These are phyloP conservation scores for Yasuhikotakia modesta DNA, from an alignment of 2,797 vertebrate species.

Conservation along the genomic window DNA sequence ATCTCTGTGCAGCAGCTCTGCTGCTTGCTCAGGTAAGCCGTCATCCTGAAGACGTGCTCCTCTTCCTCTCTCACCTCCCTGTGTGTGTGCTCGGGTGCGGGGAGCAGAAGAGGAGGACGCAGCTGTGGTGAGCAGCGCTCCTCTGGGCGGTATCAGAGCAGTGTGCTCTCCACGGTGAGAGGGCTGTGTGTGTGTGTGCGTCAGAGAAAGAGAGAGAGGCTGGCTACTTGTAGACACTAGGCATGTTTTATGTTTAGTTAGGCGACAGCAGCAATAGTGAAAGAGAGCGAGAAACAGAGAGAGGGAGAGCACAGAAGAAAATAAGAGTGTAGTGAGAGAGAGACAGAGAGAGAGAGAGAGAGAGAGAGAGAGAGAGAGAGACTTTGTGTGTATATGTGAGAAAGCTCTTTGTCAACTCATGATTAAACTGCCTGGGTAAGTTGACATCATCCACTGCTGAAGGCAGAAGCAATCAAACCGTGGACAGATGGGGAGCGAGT, in stretches of 20 bases:
- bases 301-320: slow-evolving; percentile 35
- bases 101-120: slow-evolving; percentile 43
- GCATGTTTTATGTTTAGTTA: slow-evolving; percentile 21
- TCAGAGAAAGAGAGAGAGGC: background rate
- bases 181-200: slow-evolving; percentile 47
- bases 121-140: slow-evolving; percentile 51
- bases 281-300: slow-evolving; percentile 17
- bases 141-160: slow-evolving; percentile 59
- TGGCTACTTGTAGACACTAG: slow-evolving; percentile 42
- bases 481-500: slow-evolving; percentile 76
- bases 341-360: background rate
- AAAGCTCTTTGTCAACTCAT: slow-evolving; percentile 84
- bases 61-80: slow-evolving; percentile 43
- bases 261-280: slow-evolving; percentile 27
- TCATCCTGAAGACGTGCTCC: slow-evolving; percentile 71
- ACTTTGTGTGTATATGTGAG: slow-evolving; percentile 73
- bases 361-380: slow-evolving; percentile 28
- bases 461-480: slow-evolving; percentile 87
- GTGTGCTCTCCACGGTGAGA: slow-evolving; percentile 60
- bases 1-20: slow-evolving; percentile 78
- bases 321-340: too few species aligned
- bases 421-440: slow-evolving; percentile 82
- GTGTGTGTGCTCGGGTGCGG: slow-evolving; percentile 31
- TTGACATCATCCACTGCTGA: slow-evolving; percentile 84
- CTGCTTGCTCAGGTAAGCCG: slow-evolving; percentile 79